Evolutionary conservation across 2,888 invertebrate genomes (phyloP).

Genomic region (Tinea pellionella): DNA sequence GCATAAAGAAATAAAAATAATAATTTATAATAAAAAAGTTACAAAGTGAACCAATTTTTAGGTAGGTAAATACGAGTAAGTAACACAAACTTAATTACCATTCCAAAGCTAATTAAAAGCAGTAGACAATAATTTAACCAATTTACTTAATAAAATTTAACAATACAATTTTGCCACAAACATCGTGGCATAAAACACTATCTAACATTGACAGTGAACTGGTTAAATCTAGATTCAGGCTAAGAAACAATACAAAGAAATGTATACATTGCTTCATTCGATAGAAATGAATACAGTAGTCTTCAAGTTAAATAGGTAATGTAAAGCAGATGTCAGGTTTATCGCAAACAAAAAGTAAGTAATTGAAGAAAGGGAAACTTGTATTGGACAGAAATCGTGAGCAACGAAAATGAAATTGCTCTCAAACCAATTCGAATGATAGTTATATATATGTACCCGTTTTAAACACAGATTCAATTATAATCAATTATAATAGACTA

Average conservation of each 20-base stretch:
- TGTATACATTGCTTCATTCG: background rate
- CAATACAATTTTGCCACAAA: slow-evolving; percentile 8
- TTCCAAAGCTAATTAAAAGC: no score
- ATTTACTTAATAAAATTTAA: background rate
- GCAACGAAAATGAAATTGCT: slow-evolving; percentile 37
- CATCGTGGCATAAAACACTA: slow-evolving; percentile 15
- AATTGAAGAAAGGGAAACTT: slow-evolving; percentile 49
- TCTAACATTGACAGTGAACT: slow-evolving; percentile 43
- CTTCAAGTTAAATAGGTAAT: background rate
- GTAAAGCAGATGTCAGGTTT: background rate
- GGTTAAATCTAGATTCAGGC: slow-evolving; percentile 5
- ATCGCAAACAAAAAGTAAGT: background rate
- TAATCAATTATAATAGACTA: no score
- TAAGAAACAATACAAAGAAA: background rate
- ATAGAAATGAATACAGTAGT: background rate
- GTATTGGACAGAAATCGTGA: slow-evolving; percentile 29
- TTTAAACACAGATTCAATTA: no score
- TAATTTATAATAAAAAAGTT: no score
- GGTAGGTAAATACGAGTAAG: no score
- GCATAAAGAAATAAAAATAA: no score
- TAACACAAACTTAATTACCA: no score
- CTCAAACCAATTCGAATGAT: background rate
- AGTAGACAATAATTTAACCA: background rate
- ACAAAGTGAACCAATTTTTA: no score
- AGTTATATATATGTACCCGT: no score